phyloP scores from a whole-genome alignment of 2,113 vertebrate genomes.

The Eptesicus fuscus region DNA sequence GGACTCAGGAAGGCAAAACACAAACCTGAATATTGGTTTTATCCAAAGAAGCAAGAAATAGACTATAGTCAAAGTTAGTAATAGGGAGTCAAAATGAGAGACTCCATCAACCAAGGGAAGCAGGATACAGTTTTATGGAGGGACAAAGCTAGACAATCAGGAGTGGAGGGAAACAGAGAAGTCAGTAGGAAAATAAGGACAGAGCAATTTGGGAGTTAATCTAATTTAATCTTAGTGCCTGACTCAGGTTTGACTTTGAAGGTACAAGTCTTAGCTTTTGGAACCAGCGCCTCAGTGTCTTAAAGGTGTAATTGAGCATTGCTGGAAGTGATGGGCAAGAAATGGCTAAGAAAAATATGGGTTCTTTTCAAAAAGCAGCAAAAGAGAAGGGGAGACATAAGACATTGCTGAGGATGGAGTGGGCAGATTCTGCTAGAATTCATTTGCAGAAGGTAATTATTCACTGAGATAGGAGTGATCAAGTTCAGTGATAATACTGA shows the following conservation, averaged over 20 bases:
- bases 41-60: background rate
- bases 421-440: background rate
- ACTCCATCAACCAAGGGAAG: background rate
- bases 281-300: background rate
- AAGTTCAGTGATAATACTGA: background rate
- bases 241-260: background rate
- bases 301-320: background rate
- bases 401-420: background rate
- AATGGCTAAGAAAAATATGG: background rate
- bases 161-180: background rate
- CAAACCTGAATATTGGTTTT: background rate
- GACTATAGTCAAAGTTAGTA: background rate
- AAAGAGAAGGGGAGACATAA: background rate
- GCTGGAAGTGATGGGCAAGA: background rate
- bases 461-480: background rate
- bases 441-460: slow-evolving; percentile 20
- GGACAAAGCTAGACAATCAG: background rate
- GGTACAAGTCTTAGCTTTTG: background rate
- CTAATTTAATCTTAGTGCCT: background rate
- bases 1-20: background rate
- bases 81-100: background rate
- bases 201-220: background rate
- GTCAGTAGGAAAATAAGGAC: background rate
- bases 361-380: background rate
- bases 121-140: background rate